phyloP scores from a whole-genome alignment of 53 echinoderm and acorn worm species.

The Henricia sp. region DNA sequence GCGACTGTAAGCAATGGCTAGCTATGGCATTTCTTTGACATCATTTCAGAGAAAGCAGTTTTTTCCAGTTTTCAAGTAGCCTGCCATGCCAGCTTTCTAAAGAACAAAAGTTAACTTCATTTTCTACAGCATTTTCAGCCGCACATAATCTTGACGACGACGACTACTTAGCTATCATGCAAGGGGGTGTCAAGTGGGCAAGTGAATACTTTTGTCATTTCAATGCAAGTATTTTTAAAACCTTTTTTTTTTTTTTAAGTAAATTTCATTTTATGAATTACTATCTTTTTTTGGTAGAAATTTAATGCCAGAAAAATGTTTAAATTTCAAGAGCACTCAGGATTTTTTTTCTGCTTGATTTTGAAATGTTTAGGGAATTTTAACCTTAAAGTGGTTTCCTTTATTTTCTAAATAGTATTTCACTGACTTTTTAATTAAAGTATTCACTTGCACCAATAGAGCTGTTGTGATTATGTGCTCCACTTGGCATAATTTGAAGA shows the following conservation, averaged over 20 bases:
- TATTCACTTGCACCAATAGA: conserved; percentile 15
- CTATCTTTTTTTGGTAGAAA: not conserved
- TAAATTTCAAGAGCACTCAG: not conserved
- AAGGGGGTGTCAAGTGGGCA: conserved; percentile 5
- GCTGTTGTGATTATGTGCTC: conserved; percentile 23
- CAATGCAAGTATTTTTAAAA: not conserved
- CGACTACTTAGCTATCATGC: conserved; percentile 49
- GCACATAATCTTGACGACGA: not conserved
- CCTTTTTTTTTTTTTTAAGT: not conserved
- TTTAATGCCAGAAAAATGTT: not conserved
- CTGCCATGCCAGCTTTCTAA: conserved; percentile 32
- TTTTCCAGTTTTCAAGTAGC: conserved; percentile 1
- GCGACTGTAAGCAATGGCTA: not conserved
- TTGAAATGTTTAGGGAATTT: too few relatives aligned
- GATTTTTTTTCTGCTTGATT: not conserved
- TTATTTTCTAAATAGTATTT: too few relatives aligned
- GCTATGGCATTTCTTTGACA: not conserved
- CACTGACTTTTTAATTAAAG: not conserved
- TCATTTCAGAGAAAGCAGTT: not conserved
- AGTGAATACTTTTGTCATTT: conserved; percentile 29
- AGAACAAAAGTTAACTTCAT: not conserved
- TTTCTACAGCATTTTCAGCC: conserved; percentile 55
- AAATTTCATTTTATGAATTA: too few relatives aligned
- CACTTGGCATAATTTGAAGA: too few relatives aligned
- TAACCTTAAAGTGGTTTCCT: too few relatives aligned